These are phyloP conservation scores for Lymantria monacha DNA, from an alignment of 2,888 invertebrate species.

Conservation along the genomic window DNA sequence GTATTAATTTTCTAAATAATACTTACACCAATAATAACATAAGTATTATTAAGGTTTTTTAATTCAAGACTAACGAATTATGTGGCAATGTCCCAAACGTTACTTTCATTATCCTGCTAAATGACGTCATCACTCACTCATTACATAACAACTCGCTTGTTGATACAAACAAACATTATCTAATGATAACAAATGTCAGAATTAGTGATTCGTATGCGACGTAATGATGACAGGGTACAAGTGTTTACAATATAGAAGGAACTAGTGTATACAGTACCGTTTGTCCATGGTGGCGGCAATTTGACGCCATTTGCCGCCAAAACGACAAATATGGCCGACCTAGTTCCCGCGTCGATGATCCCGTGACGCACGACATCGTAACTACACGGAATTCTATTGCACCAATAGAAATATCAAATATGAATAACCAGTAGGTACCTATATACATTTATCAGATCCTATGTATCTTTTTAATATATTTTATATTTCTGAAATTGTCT, in stretches of 20 bases:
- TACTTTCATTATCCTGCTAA: too few species aligned
- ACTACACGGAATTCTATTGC: constrained; percentile 14
- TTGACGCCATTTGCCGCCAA: constrained; percentile 56
- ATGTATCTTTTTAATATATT: too few species aligned
- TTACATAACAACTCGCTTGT: constrained; percentile 7
- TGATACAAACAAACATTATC: constrained; percentile 10
- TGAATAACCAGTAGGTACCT: too few species aligned
- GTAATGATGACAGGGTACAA: constrained; percentile 28
- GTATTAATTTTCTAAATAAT: too few species aligned
- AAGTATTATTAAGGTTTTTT: too few species aligned
- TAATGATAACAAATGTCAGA: constrained; percentile 10
- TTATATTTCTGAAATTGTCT: too few species aligned
- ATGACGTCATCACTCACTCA: background rate
- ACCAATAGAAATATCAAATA: too few species aligned
- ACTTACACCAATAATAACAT: too few species aligned
- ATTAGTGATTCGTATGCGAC: constrained; percentile 19
- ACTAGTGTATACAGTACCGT: constrained; percentile 26
- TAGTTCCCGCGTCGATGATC: constrained; percentile 43
- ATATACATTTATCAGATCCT: too few species aligned
- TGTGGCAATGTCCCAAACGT: too few species aligned
- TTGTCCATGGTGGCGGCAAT: constrained; percentile 47
- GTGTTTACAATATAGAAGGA: constrained; percentile 34
- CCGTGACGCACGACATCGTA: constrained; percentile 44
- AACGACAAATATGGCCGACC: constrained; percentile 61
- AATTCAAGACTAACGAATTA: too few species aligned